Base-by-base conservation (phyloP, 2,888 invertebrate genomes). In the Drosophila anomalata region DNA sequence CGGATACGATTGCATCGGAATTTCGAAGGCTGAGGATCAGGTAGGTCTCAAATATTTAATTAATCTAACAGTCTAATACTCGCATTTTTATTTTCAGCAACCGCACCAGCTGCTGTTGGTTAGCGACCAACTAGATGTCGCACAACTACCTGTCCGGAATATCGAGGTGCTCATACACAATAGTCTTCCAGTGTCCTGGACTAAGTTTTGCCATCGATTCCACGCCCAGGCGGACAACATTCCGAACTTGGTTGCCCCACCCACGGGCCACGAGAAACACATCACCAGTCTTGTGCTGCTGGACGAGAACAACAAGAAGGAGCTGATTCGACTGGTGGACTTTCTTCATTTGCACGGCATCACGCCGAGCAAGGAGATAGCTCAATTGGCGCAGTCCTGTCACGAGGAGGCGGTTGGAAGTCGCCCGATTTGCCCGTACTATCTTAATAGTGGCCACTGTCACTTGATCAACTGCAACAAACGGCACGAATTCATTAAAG, bases 111-210 rank as follows among this genome's bases (percentile, higher is more conserved):
- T 81, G 39, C 20, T 81, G 8, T 24, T 87, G 22, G 24, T 66
- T 1, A 50, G 47, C 11, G 87, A 87, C 47, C 48, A 41, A 8
- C 2, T 7, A 3, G 22, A 14, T 11, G 20, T n/a, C 22, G 6
- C 17, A 0, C 14, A 2, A 2, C 6, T 51, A 5, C 4, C 12
- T 0, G 8, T 9, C 3, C 29, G 33, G 1, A 73, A 76, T 24
- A 61, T 63, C 6, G 68, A 87, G 8, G 36, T 71, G 0, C 26
- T 81, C 6, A 26, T 81, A 1, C 85, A 81, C 58, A 81, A 12
- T 8, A 75, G 72, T 9, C 14, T 87, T 2, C 77, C 87, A 0
- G 22, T 39, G 0, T 52, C 56, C 1, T 81, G 81, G 81, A 9
- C 61, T 0, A 57, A 46, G 51, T 85, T 81, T 36, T 11, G 51